Conservation (phyloP, 2,888 invertebrate genomes). For the Neoaliturus tenellus region DNA sequence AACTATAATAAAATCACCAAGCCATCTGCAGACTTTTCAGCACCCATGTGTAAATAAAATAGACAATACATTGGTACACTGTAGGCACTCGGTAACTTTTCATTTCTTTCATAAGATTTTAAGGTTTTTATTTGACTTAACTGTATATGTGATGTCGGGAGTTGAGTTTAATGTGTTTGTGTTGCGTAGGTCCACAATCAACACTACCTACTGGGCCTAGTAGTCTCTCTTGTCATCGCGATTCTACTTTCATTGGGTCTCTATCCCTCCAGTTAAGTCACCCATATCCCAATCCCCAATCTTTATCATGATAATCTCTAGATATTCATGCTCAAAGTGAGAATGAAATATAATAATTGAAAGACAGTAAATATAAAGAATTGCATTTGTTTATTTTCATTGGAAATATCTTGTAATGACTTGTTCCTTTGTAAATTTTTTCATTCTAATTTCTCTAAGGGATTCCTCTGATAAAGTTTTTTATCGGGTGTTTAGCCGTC, state of each 20-base stretch:
- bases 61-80: too few relatives aligned
- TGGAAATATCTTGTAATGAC: neutral
- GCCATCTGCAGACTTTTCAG: too few relatives aligned
- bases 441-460: too few relatives aligned
- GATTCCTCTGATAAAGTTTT: too few relatives aligned
- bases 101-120: neutral
- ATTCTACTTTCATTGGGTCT: constrained; percentile 41
- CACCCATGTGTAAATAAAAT: too few relatives aligned
- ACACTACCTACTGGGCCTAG: constrained; percentile 40
- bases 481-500: too few relatives aligned
- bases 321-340: neutral
- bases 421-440: too few relatives aligned
- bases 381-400: neutral
- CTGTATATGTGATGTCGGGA: neutral
- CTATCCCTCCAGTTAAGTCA: constrained; percentile 34
- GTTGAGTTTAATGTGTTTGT: constrained; percentile 11
- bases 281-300: neutral
- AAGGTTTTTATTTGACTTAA: neutral
- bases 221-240: constrained; percentile 47
- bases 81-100: too few relatives aligned
- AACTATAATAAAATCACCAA: too few relatives aligned
- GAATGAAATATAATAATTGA: neutral
- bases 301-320: neutral
- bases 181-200: constrained; percentile 34
- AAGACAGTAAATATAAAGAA: constrained; percentile 9